Conservation (phyloP, 2,113 vertebrate genomes). For the Rhea americana region DNA sequence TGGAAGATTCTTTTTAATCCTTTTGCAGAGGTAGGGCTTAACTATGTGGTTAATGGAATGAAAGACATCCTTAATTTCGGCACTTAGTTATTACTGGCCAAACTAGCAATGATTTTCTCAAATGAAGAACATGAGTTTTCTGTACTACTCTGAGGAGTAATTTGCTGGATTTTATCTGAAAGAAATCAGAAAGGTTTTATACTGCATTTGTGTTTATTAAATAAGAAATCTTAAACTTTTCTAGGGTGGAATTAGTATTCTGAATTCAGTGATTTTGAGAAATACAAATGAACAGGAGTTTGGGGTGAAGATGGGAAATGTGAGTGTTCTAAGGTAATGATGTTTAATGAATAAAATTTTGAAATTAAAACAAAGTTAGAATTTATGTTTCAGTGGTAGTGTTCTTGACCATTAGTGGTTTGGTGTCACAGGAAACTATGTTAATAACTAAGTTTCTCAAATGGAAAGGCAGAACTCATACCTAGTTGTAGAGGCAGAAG, state of each 20-base stretch:
- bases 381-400: neutral
- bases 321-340: neutral
- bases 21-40: neutral
- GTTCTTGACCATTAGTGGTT: neutral
- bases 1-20: neutral
- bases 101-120: neutral
- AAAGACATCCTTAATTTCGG: neutral
- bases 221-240: neutral
- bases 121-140: neutral
- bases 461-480: neutral
- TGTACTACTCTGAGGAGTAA: neutral
- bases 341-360: neutral
- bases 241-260: neutral
- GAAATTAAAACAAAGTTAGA: neutral
- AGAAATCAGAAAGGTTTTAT: neutral
- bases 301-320: neutral
- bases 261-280: neutral
- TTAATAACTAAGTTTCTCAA: neutral
- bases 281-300: neutral
- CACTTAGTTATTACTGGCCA: neutral
- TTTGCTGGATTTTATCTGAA: neutral
- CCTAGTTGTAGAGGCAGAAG: neutral
- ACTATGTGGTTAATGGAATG: neutral
- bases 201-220: neutral
- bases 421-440: neutral